Percentiles rank a stretch among this genome's conserved stretches.
These are phyloP conservation scores for Trachelus iudaicus DNA, from an alignment of 2,888 invertebrate species.

Conservation along the genomic window DNA sequence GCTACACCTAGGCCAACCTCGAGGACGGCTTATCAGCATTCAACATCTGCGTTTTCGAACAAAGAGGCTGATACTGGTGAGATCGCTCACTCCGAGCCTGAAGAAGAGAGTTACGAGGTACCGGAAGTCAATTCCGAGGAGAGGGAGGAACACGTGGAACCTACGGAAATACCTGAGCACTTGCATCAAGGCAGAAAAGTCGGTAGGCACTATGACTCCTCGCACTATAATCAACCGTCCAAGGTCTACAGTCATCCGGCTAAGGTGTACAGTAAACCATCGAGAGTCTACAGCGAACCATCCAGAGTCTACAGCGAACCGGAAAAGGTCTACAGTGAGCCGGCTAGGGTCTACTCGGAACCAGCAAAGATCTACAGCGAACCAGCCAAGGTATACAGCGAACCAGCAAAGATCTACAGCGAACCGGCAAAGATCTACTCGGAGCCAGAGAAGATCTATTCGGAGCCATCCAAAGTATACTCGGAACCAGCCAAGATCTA, in stretches of 20 bases:
- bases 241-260: slow-evolving; percentile 69
- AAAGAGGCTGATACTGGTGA: neutral
- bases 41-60: neutral
- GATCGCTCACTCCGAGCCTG: slow-evolving; percentile 40
- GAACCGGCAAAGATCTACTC: slow-evolving; percentile 62
- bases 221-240: slow-evolving; percentile 62
- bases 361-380: slow-evolving; percentile 70
- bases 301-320: slow-evolving; percentile 68
- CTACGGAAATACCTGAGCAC: slow-evolving; percentile 46
- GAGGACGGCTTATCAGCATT: neutral
- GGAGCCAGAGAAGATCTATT: slow-evolving; percentile 62
- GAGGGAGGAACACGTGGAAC: slow-evolving; percentile 54
- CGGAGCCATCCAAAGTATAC: slow-evolving; percentile 69
- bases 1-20: slow-evolving; percentile 46
- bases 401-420: slow-evolving; percentile 60
- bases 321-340: slow-evolving; percentile 70
- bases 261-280: slow-evolving; percentile 68
- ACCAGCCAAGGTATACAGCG: slow-evolving; percentile 67
- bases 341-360: slow-evolving; percentile 71
- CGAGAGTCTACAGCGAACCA: slow-evolving; percentile 46
- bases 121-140: slow-evolving; percentile 48
- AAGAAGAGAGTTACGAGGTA: slow-evolving; percentile 54
- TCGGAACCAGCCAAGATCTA: slow-evolving; percentile 71
- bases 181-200: slow-evolving; percentile 65
- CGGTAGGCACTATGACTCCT: slow-evolving; percentile 59